Base-by-base conservation (phyloP, 2,113 vertebrate genomes). In the Himantopus leucocephalus region DNA sequence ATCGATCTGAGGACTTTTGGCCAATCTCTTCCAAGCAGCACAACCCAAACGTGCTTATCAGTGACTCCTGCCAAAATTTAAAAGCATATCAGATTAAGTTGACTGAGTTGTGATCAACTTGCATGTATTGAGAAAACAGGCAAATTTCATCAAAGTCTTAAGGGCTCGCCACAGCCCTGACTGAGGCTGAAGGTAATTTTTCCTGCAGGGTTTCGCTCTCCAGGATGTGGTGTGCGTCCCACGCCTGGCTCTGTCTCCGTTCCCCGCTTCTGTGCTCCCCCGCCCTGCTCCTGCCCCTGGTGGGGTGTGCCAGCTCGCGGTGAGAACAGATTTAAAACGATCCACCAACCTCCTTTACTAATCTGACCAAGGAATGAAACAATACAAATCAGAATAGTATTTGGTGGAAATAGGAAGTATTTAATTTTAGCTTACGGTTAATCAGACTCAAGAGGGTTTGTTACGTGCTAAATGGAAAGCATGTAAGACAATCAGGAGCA, bases 181-280 rank as follows among this genome's bases (percentile, higher is more conserved):
- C 24, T 58, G 77, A 72, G 60, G 37, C 13, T 45, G 62, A 63
- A 63, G 80, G 68, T 13, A 29, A 39, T 59, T 80, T 59, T 91
- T 72, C 64, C 73, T 35, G 14, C 0, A 1, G 52, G 35, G 15
- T 85, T 94, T 79, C 48, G 1, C 14, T 2, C 6, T 60, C 43
- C 7, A 19, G 50, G 48, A 48, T 43, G 21, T 24, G 9, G 14
- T 34, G 14, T 52, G 26, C 0, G 0, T 30, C 55, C 55, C 68
- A 41, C 7, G 2, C 21, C 34, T 34, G 11, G 41, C 29, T 22
- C 41, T 5, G 0, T 18, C 41, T 75, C 39, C 4, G 1, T 19
- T 17, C 3, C 12, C 7, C 1, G 0, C 2, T 67, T 73, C 53
- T n/a, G 14, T 4, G 4, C 55, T 90, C 60, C 19, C 18, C 75